Evolutionary conservation across 2,888 invertebrate species (phyloP).

Genomic region (Nemapogon koenigi): DNA sequence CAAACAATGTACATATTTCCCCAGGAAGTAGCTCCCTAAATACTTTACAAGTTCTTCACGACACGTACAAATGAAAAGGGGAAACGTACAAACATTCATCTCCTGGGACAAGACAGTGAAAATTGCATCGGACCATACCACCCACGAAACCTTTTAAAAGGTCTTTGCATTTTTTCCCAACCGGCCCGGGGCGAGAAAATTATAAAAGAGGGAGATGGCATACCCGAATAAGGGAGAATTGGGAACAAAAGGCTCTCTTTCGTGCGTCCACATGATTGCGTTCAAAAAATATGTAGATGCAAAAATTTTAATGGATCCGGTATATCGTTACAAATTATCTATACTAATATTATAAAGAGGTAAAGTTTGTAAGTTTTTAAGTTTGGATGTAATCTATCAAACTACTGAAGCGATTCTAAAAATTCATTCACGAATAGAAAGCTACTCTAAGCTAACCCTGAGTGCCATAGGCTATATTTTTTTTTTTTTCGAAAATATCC

Average conservation of each 20-base stretch:
- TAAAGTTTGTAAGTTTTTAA: no score
- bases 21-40: slow-evolving; percentile 10
- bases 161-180: slow-evolving; percentile 33
- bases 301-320: no score
- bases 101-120: slow-evolving; percentile 16
- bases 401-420: no score
- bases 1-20: slow-evolving; percentile 1
- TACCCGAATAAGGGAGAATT: slow-evolving; percentile 19
- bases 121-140: slow-evolving; percentile 16
- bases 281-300: no score
- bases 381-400: no score
- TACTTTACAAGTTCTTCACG: slow-evolving; percentile 12
- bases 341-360: no score
- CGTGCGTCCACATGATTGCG: slow-evolving; percentile 36
- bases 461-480: no score
- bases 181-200: slow-evolving; percentile 32
- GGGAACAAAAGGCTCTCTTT: slow-evolving; percentile 29
- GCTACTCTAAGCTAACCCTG: no score
- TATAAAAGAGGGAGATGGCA: slow-evolving; percentile 28
- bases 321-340: no score
- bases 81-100: slow-evolving; percentile 16
- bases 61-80: slow-evolving; percentile 18
- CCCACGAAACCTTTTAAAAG: slow-evolving; percentile 23
- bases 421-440: no score
- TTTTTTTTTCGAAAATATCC: no score